Base-by-base conservation (phyloP, 2,888 invertebrate genomes). In the Clistopyga incitator region DNA sequence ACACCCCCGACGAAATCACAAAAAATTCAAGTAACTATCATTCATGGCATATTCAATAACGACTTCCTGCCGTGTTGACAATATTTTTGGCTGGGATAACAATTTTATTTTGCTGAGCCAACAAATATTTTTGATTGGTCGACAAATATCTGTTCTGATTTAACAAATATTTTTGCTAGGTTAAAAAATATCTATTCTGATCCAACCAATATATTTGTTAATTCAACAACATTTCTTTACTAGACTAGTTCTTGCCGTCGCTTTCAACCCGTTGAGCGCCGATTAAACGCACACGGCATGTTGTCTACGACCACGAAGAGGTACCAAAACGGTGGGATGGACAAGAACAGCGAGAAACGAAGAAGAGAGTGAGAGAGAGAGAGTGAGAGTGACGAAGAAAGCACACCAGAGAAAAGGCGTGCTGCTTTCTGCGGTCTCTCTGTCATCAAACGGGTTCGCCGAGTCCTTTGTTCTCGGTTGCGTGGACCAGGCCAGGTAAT, bases 381-480 rank as follows among this genome's bases (percentile, higher is more conserved):
- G 45, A n/a, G 59, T 34, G n/a, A 61, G n/a, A 70, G 54, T 50
- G 76, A 38, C 18, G 29, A 47, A 50, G 47, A 68, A 68, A 68
- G 15, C 65, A 25, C 71, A 47, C 25, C 25, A 45, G 42, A 45
- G 56, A 56, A 25, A 45, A 59, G 59, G 54, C 71, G 34, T 20
- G 71, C 68, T 38, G 50, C 50, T 50, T n/a, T n/a, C 29, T 18
- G 78, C 78, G 75, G 75, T 76, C 75, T 72, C 79, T 77, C 83
- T 83, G 83, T 83, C 83, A 84, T 84, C 84, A 84, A 84, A 84
- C 75, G 84, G 78, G 81, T 81, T 81, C 81, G 78, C 78, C 84
- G 84, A 76, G 81, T 75, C 81, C 78, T 84, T 84, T 81, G 81
- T 77, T 81, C 78, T 42, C 59, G 67, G 45, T 74, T 47, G 25